These are phyloP conservation scores for Trochalopteron elliotii DNA, from an alignment of 2,113 vertebrate genomes.

Conservation along the genomic window DNA sequence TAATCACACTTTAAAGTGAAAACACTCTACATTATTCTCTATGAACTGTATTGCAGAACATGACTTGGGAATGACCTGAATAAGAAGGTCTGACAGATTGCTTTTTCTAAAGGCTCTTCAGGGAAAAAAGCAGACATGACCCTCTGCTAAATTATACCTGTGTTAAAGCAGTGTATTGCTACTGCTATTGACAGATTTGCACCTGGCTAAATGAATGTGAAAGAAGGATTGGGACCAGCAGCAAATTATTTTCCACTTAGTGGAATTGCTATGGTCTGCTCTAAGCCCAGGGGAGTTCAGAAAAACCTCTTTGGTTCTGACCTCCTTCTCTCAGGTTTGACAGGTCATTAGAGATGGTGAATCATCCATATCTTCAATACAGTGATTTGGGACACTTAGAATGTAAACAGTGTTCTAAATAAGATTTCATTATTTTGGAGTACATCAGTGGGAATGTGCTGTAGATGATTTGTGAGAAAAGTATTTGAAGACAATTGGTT, in stretches of 20 bases:
- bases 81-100: slow-evolving; percentile 16
- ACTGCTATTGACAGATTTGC: not conserved
- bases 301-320: not conserved
- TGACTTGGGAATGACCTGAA: not conserved
- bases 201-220: not conserved
- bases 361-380: not conserved
- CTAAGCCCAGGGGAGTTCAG: not conserved
- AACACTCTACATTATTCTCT: not conserved
- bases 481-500: not conserved
- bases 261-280: not conserved
- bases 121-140: not conserved
- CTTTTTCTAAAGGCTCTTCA: slow-evolving; percentile 4
- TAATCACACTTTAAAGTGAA: slow-evolving; percentile 6
- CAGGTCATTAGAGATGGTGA: not conserved
- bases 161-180: not conserved
- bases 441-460: not conserved
- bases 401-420: not conserved
- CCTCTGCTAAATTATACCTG: not conserved
- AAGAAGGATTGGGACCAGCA: not conserved
- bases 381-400: not conserved
- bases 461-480: not conserved
- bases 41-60: not conserved
- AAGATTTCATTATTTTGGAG: not conserved
- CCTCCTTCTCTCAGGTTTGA: not conserved
- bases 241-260: not conserved